A percentile compares a stretch with the other conserved stretches of the same genome.
Conservation (phyloP, 2,797 vertebrate species). For the Chromobotia macracanthus region DNA sequence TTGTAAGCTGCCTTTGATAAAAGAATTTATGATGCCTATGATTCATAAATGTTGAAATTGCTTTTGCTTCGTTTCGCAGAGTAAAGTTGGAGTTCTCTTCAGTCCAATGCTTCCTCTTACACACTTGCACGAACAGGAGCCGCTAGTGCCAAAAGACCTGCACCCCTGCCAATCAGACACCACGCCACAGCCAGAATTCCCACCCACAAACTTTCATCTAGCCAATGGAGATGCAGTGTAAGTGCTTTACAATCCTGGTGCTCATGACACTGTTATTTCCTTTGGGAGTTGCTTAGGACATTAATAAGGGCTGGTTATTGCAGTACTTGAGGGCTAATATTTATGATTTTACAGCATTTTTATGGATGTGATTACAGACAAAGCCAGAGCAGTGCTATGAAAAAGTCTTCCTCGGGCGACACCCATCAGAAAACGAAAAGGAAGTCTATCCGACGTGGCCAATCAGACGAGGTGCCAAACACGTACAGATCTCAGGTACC, state of each 20-base stretch:
- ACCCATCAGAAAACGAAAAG: constrained; percentile 80
- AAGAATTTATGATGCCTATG: too few relatives aligned
- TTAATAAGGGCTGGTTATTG: too few relatives aligned
- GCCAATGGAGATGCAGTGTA: constrained; percentile 84
- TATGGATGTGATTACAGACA: constrained; percentile 71
- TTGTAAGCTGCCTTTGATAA: too few relatives aligned
- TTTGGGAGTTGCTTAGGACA: background rate
- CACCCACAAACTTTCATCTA: constrained; percentile 72
- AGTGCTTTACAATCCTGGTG: constrained; percentile 67
- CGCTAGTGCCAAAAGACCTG: constrained; percentile 73
- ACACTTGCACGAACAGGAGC: constrained; percentile 81
- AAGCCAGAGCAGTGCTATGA: constrained; percentile 71
- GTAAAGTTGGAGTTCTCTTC: constrained; percentile 78
- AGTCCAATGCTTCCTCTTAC: constrained; percentile 78
- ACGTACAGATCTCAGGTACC: constrained; percentile 75
- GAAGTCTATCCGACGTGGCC: constrained; percentile 82
- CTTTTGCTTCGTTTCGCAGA: constrained; percentile 69
- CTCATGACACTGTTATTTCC: too few relatives aligned
- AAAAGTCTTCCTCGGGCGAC: constrained; percentile 86
- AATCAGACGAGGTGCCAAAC: constrained; percentile 84
- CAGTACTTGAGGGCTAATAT: background rate
- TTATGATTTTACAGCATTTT: too few relatives aligned
- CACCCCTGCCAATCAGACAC: constrained; percentile 55
- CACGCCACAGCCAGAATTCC: constrained; percentile 51
- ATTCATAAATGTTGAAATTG: too few relatives aligned